Percentiles rank a stretch among this genome's conserved stretches.
phyloP scores from a whole-genome alignment of 2,888 invertebrate genomes.

The Ecliptopera silaceata region DNA sequence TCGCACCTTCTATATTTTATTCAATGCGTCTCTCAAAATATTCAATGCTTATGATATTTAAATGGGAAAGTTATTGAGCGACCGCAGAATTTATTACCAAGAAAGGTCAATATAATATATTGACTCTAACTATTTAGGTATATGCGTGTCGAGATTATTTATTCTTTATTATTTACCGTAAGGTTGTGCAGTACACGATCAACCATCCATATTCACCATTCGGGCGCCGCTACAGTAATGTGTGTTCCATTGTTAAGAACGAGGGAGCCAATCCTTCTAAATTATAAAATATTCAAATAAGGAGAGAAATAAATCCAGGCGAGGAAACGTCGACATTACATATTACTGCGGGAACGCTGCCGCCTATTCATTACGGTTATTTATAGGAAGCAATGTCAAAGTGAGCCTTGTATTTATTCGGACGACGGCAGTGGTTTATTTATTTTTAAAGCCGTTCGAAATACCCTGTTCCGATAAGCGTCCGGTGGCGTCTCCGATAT shows the following conservation, averaged over 20 bases:
- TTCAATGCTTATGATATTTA: constrained; percentile 26
- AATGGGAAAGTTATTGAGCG: constrained; percentile 21
- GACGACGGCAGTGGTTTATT: constrained; percentile 73
- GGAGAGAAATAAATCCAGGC: constrained; percentile 72
- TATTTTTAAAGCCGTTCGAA: constrained; percentile 77
- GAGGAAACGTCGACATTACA: constrained; percentile 75
- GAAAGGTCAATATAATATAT: constrained; percentile 29
- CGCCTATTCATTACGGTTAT: constrained; percentile 80
- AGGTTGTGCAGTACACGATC: constrained; percentile 8
- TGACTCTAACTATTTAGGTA: constrained; percentile 9
- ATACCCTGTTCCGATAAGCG: constrained; percentile 74
- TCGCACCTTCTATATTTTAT: constrained; percentile 6
- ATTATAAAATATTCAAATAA: constrained; percentile 77
- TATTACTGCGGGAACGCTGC: constrained; percentile 72
- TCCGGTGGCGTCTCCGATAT: constrained; percentile 54
- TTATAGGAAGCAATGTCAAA: constrained; percentile 80
- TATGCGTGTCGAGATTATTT: not conserved
- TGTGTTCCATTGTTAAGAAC: constrained; percentile 48
- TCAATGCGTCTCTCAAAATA: constrained; percentile 5
- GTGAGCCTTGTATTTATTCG: constrained; percentile 76
- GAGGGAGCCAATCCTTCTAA: constrained; percentile 60
- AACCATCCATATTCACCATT: constrained; percentile 27
- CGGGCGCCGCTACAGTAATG: constrained; percentile 31
- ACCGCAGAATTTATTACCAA: constrained; percentile 23
- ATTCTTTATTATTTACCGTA: constrained; percentile 24